Evolutionary conservation across 2,797 vertebrate genomes (phyloP).

Genomic region (Liasis olivaceus): DNA sequence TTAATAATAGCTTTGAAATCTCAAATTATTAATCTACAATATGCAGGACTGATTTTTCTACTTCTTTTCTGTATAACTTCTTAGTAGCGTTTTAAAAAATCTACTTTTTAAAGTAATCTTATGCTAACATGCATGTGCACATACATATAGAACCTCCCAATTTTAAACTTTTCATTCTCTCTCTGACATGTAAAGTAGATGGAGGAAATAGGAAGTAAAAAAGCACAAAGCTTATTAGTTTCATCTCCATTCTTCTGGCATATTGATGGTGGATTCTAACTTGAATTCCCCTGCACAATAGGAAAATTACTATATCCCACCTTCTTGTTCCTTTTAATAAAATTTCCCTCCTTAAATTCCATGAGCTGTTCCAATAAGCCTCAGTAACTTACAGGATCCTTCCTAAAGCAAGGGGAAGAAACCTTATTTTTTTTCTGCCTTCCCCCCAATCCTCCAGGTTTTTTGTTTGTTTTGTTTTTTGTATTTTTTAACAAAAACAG

Average conservation of each 20-base stretch:
- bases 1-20: neutral
- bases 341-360: neutral
- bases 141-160: too few relatives aligned
- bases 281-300: neutral
- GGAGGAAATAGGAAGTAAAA: neutral
- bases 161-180: neutral
- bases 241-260: neutral
- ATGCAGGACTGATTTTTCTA: neutral
- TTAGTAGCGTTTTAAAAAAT: neutral
- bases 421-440: too few relatives aligned
- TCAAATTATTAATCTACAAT: neutral
- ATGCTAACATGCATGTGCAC: neutral
- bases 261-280: neutral
- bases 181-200: neutral
- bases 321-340: neutral
- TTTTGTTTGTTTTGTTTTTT: too few relatives aligned
- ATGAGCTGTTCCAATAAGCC: conserved; percentile 1
- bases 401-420: too few relatives aligned
- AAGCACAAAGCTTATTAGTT: neutral
- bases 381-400: neutral
- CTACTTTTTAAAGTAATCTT: neutral
- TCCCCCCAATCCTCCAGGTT: too few relatives aligned
- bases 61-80: neutral
- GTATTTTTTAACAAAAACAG: too few relatives aligned
- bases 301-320: neutral